Percentiles rank a stretch among this genome's conserved stretches.
These are phyloP conservation scores for Andrena flavipes DNA, from an alignment of 2,888 invertebrate species.

Conservation along the genomic window DNA sequence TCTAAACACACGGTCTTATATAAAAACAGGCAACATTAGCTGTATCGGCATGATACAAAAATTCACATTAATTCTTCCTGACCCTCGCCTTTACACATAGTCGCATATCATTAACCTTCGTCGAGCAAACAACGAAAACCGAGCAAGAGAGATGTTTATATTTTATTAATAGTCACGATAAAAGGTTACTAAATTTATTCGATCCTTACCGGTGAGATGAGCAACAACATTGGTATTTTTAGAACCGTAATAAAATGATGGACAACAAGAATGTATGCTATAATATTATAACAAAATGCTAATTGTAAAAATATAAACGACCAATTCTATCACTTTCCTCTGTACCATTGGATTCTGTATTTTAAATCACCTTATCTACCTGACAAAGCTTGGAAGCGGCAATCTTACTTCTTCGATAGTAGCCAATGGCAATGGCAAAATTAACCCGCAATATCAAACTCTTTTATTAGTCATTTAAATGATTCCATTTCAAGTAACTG, in stretches of 20 bases:
- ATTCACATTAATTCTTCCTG: conserved; percentile 4
- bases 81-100: conserved; percentile 25
- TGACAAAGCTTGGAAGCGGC: not conserved
- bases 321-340: not conserved
- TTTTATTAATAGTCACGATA: conserved; percentile 8
- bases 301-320: not conserved
- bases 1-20: not conserved
- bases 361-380: not conserved
- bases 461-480: not conserved
- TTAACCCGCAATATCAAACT: not conserved
- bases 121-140: conserved; percentile 6
- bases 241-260: not conserved
- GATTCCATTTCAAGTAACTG: not conserved
- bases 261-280: not conserved
- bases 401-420: not conserved
- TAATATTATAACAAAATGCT: not conserved
- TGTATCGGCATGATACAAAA: not conserved
- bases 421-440: conserved; percentile 1
- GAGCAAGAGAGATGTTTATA: not conserved
- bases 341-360: not conserved
- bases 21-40: not conserved
- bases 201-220: not conserved
- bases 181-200: not conserved
- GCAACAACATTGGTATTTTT: not conserved
- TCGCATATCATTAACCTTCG: conserved; percentile 10